Percentiles rank a stretch among this genome's conserved stretches.
phyloP scores from a whole-genome alignment of 2,888 invertebrate genomes.

The Lutraria lutraria region DNA sequence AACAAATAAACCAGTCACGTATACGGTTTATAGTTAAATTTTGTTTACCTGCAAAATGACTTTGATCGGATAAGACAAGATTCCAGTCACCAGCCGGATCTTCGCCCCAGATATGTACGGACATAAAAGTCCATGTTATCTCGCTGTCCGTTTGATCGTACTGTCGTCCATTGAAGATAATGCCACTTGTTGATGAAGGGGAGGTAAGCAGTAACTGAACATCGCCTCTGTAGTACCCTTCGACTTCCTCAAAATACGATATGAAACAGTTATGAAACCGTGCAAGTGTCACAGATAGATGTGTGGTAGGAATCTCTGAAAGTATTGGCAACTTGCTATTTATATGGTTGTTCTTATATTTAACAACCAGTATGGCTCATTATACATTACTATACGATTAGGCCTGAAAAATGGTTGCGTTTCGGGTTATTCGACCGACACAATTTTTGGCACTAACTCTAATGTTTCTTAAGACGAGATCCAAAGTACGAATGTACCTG shows the following conservation, averaged over 20 bases:
- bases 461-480: too few relatives aligned
- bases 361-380: too few relatives aligned
- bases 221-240: conserved; percentile 22
- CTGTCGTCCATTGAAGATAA: not conserved
- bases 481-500: too few relatives aligned
- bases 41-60: not conserved
- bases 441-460: too few relatives aligned
- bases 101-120: conserved; percentile 34
- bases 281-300: not conserved
- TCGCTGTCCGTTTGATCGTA: not conserved
- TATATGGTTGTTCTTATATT: too few relatives aligned
- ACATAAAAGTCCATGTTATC: conserved; percentile 26
- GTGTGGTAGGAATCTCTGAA: conserved; percentile 1
- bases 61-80: not conserved
- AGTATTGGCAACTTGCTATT: too few relatives aligned
- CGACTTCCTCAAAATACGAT: conserved; percentile 17
- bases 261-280: conserved; percentile 25
- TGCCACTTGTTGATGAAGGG: not conserved
- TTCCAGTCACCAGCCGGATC: conserved; percentile 30
- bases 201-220: conserved; percentile 4
- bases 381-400: too few relatives aligned
- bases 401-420: too few relatives aligned
- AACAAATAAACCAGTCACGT: not conserved
- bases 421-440: too few relatives aligned
- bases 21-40: not conserved